A percentile compares a stretch with the other conserved stretches of the same genome.
These are phyloP conservation scores for Lepidonotus clava DNA, from an alignment of 2,888 invertebrate species.

Conservation along the genomic window DNA sequence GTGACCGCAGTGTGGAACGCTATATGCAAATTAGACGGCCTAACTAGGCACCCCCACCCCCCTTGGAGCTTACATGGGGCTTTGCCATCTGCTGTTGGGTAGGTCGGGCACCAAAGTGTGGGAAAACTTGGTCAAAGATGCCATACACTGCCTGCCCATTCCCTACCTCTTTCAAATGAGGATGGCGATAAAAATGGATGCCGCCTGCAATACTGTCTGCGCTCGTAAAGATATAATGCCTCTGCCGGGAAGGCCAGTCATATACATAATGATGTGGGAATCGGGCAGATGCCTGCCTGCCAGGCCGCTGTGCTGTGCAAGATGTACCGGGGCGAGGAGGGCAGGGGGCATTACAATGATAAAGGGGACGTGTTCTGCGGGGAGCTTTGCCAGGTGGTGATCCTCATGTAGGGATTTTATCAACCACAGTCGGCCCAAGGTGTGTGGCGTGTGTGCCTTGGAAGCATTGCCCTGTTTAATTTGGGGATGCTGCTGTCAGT, in stretches of 20 bases:
- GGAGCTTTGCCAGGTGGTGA: neutral
- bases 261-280: slow-evolving; percentile 8
- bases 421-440: neutral
- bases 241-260: neutral
- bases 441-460: too few relatives aligned
- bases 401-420: neutral
- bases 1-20: neutral
- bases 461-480: too few relatives aligned
- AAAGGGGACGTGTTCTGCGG: neutral
- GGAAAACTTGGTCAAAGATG: neutral
- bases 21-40: neutral
- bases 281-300: neutral
- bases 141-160: too few relatives aligned
- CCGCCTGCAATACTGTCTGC: neutral
- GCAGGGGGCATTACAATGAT: too few relatives aligned
- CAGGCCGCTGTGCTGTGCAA: too few relatives aligned
- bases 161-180: too few relatives aligned
- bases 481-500: neutral
- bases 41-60: too few relatives aligned
- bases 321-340: too few relatives aligned
- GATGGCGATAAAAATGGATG: neutral
- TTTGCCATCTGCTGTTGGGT: neutral
- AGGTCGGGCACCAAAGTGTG: neutral
- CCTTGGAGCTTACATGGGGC: neutral
- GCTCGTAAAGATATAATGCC: neutral